Conservation (phyloP, 2,797 vertebrate genomes). For the Peromyscus nudipes region DNA sequence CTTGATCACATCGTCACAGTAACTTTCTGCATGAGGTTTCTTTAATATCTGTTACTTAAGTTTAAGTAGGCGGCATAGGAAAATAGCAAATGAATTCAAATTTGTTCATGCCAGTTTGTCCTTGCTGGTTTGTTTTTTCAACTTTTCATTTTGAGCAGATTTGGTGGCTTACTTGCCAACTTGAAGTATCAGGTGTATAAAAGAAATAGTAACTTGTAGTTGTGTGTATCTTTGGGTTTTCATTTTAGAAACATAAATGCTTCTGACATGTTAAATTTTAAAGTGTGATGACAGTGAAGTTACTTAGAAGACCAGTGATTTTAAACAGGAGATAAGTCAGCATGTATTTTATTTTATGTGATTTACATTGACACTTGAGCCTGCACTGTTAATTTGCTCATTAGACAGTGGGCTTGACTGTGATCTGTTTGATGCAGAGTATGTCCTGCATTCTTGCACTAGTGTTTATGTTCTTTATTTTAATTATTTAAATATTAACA, state of each 20-base stretch:
- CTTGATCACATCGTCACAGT: background rate
- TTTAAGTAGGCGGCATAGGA: constrained; percentile 26
- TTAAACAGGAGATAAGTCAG: background rate
- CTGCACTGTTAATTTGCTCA: background rate
- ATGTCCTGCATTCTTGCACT: constrained; percentile 13
- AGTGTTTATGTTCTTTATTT: background rate
- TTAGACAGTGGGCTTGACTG: constrained; percentile 19
- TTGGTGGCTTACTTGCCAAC: background rate
- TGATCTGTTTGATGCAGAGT: background rate
- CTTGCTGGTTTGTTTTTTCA: background rate
- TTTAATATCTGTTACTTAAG: background rate
- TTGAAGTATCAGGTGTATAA: constrained; percentile 22
- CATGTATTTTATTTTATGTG: background rate
- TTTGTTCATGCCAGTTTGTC: background rate
- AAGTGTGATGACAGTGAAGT: constrained; percentile 16
- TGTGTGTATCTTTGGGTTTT: constrained; percentile 10
- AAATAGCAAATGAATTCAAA: background rate
- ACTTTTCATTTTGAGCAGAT: constrained; percentile 14
- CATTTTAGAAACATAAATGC: constrained; percentile 50
- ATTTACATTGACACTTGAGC: constrained; percentile 20
- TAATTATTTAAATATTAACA: background rate
- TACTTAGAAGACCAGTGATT: background rate
- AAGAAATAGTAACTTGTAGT: constrained; percentile 44
- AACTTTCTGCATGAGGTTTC: constrained; percentile 28
- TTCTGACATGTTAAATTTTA: constrained; percentile 40